These are phyloP conservation scores for Andrena marginata DNA, from an alignment of 2,888 invertebrate genomes.

Conservation along the genomic window DNA sequence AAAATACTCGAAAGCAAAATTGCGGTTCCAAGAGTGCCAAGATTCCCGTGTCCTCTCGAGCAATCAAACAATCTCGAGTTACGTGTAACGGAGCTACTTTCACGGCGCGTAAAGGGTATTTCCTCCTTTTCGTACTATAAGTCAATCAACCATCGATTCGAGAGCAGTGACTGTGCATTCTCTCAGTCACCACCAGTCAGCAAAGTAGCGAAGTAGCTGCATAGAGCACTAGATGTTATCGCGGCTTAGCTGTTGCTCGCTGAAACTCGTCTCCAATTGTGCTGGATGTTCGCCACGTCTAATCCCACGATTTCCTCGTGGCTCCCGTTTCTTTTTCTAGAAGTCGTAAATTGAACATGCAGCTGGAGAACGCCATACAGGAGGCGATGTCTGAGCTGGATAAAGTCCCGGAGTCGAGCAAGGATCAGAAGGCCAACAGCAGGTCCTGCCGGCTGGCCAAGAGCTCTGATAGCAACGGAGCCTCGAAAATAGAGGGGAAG, in stretches of 20 bases:
- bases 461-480: constrained; percentile 53
- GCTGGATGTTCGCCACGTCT: constrained; percentile 43
- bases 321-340: constrained; percentile 86
- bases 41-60: not conserved
- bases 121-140: not conserved
- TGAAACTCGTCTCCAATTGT: constrained; percentile 4
- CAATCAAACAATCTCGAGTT: not conserved
- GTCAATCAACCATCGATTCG: not conserved
- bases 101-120: not conserved
- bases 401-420: constrained; percentile 75
- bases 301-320: constrained; percentile 68
- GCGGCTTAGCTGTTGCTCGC: constrained; percentile 55
- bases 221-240: constrained; percentile 45
- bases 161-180: not conserved
- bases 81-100: not conserved
- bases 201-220: constrained; percentile 39
- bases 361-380: constrained; percentile 96
- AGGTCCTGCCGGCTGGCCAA: constrained; percentile 58
- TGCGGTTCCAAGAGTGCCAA: not conserved
- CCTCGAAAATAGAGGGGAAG: constrained; percentile 68
- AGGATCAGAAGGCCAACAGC: constrained; percentile 47
- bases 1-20: not conserved
- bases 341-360: constrained; percentile 96
- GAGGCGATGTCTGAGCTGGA: constrained; percentile 96
- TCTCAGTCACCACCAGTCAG: not conserved